Evolutionary conservation across 2,888 invertebrate genomes (phyloP).

Genomic region (Perdita meconis): DNA sequence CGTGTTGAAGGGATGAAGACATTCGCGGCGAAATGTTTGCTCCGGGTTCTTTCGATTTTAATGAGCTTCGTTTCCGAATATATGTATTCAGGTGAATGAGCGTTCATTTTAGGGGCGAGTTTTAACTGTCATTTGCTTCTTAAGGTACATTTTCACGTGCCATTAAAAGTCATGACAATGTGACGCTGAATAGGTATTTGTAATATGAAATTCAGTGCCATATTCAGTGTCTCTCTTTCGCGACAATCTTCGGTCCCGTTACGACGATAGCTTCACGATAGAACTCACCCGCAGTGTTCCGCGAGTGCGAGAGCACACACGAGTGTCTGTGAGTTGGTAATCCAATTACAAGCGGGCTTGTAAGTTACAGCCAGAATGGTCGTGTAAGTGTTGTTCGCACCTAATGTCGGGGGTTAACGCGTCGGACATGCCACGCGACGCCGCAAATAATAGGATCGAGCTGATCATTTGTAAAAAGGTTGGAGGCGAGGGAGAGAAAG

Average conservation of each 20-base stretch:
- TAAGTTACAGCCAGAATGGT: conserved; percentile 39
- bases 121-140: too few species aligned
- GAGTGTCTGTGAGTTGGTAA: conserved; percentile 61
- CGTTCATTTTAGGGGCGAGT: too few species aligned
- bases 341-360: conserved; percentile 67
- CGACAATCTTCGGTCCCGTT: conserved; percentile 29
- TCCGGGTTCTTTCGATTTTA: too few species aligned
- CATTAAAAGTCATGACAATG: too few species aligned
- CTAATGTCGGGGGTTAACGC: conserved; percentile 57
- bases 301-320: conserved; percentile 31
- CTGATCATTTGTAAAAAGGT: conserved; percentile 57
- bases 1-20: too few species aligned
- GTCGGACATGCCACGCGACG: conserved; percentile 31
- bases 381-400: conserved; percentile 58
- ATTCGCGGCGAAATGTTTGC: too few species aligned
- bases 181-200: too few species aligned
- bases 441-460: conserved; percentile 65
- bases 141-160: too few species aligned
- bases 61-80: too few species aligned
- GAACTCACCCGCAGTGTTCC: conserved; percentile 21
- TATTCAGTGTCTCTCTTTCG: too few species aligned
- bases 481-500: neutral
- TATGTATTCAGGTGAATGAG: too few species aligned
- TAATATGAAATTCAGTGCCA: too few species aligned
- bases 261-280: conserved; percentile 39